Evolutionary conservation across 2,113 vertebrate species (phyloP).

Genomic region (Rhadina sibilatrix): DNA sequence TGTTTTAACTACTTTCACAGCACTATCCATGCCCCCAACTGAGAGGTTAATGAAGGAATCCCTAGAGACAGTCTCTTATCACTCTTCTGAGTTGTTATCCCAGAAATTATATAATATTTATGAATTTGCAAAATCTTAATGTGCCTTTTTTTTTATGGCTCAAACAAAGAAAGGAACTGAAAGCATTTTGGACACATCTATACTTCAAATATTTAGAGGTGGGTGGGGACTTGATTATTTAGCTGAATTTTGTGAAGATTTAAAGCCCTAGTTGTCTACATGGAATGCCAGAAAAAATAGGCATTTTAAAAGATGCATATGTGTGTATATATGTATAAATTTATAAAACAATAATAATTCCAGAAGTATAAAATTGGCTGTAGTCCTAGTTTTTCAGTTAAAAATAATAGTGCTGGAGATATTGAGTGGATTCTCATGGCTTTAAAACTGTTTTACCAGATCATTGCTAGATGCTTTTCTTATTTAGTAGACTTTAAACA

Average conservation of each 20-base stretch:
- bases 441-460: constrained; percentile 59
- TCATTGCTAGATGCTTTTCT: constrained; percentile 62
- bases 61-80: background rate
- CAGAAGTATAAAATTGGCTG: constrained; percentile 47
- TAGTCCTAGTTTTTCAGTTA: constrained; percentile 52
- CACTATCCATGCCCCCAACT: background rate
- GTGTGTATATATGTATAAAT: background rate
- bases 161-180: background rate
- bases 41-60: background rate
- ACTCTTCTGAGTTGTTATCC: background rate
- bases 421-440: constrained; percentile 34
- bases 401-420: constrained; percentile 66
- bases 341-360: constrained; percentile 33
- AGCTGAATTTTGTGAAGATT: constrained; percentile 1
- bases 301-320: background rate
- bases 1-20: background rate
- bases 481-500: constrained; percentile 57
- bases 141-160: background rate
- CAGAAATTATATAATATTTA: background rate
- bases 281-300: background rate
- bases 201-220: background rate
- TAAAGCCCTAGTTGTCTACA: background rate
- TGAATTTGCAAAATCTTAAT: background rate
- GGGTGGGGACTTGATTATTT: background rate
- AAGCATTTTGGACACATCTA: background rate